Base-by-base conservation (phyloP, 53 echinoderm and acorn worm genomes). In the Paracentrotus lividus region DNA sequence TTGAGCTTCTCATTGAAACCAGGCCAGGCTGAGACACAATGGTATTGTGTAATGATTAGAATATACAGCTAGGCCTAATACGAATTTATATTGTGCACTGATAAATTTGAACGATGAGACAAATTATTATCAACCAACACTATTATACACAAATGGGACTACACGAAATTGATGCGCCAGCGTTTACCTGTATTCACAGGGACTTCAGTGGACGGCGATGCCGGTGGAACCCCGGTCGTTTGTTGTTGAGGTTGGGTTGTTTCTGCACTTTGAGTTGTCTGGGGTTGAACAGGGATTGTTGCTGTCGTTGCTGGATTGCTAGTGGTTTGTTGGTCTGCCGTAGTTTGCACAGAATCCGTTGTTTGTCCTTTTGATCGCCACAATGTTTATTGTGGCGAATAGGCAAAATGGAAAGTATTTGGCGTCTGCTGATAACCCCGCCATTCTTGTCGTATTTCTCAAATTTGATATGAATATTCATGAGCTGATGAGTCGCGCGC, bases 361-460 rank as follows among this genome's bases (percentile, higher is more conserved):
- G 89, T 88, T 23, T 88, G 89, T 1, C 64, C 38, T 10, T 1
- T 18, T n/a, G 20, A 40, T 23, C 16, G 60, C 15, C 8, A 34
- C 2, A 32, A 86, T 34, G 12, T 49, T 61, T 36, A 24, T 38
- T 65, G 58, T 24, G 23, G 65, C 65, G 24, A 61, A 88, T 18
- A 88, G 33, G n/a, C 21, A 88, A 42, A 20, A 60, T 34, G 18
- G 64, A 61, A 64, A 88, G 20, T 88, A 88, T 59, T n/a, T 61
- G 61, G 89, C 89, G 89, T 88, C 89, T 64, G 64, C 64, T 64
- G 64, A 42, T 65, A 88, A 88, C 89, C 45, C 38, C 89, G 89
- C 89, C 89, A 88, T 88, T 20, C 56, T 86, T 84, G n/a, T 45
- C n/a, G n/a, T n/a, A n/a, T n/a, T n/a, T n/a, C n/a, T n/a, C n/a